These are phyloP conservation scores for Acrocephalus kingi DNA, from an alignment of 2,113 vertebrate genomes.

Conservation along the genomic window DNA sequence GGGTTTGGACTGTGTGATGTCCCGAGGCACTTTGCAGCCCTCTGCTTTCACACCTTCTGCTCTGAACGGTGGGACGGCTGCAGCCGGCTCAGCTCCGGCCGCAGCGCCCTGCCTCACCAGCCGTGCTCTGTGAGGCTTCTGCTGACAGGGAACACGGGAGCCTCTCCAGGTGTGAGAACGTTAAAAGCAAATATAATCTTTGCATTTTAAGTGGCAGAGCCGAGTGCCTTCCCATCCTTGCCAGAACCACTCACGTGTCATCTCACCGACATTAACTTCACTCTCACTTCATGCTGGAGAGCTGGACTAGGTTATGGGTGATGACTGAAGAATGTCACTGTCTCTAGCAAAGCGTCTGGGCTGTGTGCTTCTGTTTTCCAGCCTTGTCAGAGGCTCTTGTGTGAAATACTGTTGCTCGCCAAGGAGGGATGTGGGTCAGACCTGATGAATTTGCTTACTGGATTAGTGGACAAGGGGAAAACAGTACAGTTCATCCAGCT, in stretches of 20 bases:
- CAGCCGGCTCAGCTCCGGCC: rapidly evolving
- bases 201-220: neutral
- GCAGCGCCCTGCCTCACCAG: neutral
- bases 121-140: neutral
- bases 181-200: neutral
- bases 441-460: neutral
- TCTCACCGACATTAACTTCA: neutral
- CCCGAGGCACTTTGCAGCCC: neutral
- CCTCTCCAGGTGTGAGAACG: neutral
- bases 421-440: neutral
- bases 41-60: neutral
- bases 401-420: neutral
- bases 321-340: neutral
- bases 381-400: neutral
- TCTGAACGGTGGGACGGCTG: rapidly evolving
- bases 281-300: neutral
- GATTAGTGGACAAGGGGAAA: neutral
- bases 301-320: neutral
- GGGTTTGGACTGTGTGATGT: neutral
- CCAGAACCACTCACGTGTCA: neutral
- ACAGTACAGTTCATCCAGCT: neutral
- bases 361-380: neutral
- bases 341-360: neutral
- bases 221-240: neutral
- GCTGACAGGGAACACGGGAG: neutral